A percentile compares a stretch with the other conserved stretches of the same genome.
Conservation (phyloP, 2,797 vertebrate species). For the Amazona ochrocephala region DNA sequence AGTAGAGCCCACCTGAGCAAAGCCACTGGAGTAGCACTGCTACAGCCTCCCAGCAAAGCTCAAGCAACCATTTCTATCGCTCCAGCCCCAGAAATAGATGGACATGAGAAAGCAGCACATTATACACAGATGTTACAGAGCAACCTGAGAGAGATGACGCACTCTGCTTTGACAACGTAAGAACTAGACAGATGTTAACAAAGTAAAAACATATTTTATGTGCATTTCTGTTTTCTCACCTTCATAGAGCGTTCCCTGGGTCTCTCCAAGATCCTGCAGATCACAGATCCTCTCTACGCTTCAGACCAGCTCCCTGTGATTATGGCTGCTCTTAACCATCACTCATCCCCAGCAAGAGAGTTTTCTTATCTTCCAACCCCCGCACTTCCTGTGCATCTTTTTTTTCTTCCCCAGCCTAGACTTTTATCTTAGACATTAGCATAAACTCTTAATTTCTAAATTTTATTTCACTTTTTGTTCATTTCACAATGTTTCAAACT, state of each 20-base stretch:
- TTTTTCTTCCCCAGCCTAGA: constrained; percentile 28
- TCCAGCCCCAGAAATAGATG: background rate
- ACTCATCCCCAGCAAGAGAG: background rate
- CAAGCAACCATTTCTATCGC: background rate
- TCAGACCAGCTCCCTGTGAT: background rate
- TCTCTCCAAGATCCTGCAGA: background rate
- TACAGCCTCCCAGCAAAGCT: background rate
- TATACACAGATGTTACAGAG: background rate
- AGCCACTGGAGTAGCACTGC: background rate
- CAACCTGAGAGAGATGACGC: background rate
- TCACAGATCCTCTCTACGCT: background rate
- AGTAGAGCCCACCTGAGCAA: background rate
- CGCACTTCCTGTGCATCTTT: constrained; percentile 57
- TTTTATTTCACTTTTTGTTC: background rate
- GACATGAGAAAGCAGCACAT: background rate
- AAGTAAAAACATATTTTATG: background rate
- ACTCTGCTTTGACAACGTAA: background rate
- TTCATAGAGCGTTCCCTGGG: fast-evolving
- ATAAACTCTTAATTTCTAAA: background rate
- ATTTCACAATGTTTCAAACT: background rate
- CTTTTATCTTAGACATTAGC: background rate
- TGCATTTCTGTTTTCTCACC: background rate
- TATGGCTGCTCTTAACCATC: background rate
- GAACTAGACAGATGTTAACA: background rate
- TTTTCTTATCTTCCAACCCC: constrained; percentile 36